Base-by-base conservation (phyloP, 2,888 invertebrate genomes). In the Andrena praecox region DNA sequence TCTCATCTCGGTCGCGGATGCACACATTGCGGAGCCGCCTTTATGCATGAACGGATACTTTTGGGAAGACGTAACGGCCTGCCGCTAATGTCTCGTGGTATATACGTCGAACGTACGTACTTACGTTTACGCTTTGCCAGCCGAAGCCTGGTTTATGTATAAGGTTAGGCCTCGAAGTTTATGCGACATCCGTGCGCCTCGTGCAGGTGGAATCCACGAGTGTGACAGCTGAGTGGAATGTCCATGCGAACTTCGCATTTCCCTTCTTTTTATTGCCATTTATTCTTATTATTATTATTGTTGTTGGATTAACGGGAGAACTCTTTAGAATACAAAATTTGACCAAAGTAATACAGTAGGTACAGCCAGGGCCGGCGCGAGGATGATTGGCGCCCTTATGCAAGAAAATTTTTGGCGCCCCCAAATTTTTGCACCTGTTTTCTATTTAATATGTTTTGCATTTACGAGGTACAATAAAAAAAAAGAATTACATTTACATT, bases 91-190 rank as follows among this genome's bases (percentile, higher is more conserved):
- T 31, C 66, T 70, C 52, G 10, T 52, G 27, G 12, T 33, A 60
- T 63, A 70, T 12, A 59, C 75, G 59, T 80, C 31, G 50, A 82
- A 80, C 56, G 82, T 85, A 85, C 79, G 79, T 85, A 83, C 79
- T 77, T 85, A 83, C 31, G n/a, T 64, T 35, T 8, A 80, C 29
- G 2, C 12, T 70, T 35, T 50, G 8, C n/a, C 7, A 10, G 20
- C 33, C 7, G 1, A 56, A 71, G n/a, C 64, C 31, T 69, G 12
- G n/a, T 69, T 62, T 52, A 54, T 10, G 52, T n/a, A 12, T 62
- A 52, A 5, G 60, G 31, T 60, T n/a, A 35, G 1, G 4, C 1
- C 12, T 1, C 10, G 10, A 2, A 31, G n/a, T 50, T 31, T 24
- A 60, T 50, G 27, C 35, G 6, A 3, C 50, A 48, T 66, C 64